Conservation (phyloP, 2,888 invertebrate species). For the Drosophila putrida region DNA sequence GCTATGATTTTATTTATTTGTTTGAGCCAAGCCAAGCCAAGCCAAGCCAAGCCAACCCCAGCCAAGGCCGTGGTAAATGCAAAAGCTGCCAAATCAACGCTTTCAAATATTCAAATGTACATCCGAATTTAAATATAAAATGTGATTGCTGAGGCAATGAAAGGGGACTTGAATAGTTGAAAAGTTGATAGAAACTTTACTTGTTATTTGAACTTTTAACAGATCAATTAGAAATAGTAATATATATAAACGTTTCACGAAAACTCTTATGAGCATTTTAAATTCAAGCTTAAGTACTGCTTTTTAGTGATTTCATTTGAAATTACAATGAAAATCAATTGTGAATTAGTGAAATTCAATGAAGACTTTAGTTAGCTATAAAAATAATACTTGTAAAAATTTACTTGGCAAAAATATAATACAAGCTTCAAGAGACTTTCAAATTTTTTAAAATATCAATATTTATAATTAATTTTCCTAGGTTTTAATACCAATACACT, state of each 20-base stretch:
- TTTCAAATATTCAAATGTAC: constrained; percentile 61
- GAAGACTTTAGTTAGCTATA: too few species aligned
- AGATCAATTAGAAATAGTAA: neutral
- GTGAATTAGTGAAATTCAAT: too few species aligned
- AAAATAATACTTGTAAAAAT: too few species aligned
- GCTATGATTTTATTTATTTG: constrained; percentile 59
- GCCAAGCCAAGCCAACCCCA: neutral
- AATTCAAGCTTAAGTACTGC: neutral
- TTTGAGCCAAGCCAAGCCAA: constrained; percentile 36
- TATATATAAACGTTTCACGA: too few species aligned
- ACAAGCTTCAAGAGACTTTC: too few species aligned
- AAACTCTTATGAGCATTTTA: too few species aligned
- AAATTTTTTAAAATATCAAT: too few species aligned
- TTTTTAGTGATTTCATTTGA: too few species aligned
- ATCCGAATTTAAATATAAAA: constrained; percentile 38
- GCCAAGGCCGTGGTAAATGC: constrained; percentile 25
- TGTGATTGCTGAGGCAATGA: neutral
- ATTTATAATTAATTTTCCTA: too few species aligned
- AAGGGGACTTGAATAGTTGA: constrained; percentile 14
- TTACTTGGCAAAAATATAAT: too few species aligned
- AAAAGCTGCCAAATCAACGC: constrained; percentile 37
- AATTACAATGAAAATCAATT: too few species aligned
- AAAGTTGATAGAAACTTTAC: neutral
- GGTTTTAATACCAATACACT: too few species aligned
- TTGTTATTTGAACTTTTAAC: neutral